A percentile compares a stretch with the other conserved stretches of the same genome.
These are phyloP conservation scores for Alca torda DNA, from an alignment of 2,797 vertebrate genomes.

Conservation along the genomic window DNA sequence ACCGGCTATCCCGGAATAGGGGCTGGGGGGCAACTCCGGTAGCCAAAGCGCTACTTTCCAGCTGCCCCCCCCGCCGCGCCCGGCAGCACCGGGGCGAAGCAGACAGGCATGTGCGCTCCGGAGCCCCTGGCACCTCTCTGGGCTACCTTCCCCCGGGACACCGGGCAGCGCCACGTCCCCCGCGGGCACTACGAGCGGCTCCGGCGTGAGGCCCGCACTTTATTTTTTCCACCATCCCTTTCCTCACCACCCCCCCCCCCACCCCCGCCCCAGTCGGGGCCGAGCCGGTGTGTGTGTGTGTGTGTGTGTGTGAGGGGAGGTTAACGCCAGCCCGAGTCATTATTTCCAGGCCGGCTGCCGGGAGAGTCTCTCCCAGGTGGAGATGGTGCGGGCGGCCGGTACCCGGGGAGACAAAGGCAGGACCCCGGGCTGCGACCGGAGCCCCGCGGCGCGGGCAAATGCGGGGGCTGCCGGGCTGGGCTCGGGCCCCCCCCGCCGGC, in stretches of 20 bases:
- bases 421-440: neutral
- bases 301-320: neutral
- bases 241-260: neutral
- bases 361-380: slow-evolving; percentile 13
- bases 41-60: neutral
- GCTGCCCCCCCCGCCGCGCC: neutral
- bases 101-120: neutral
- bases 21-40: neutral
- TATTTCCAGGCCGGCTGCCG: slow-evolving; percentile 39
- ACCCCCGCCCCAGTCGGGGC: neutral
- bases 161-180: neutral
- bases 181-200: neutral
- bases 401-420: neutral
- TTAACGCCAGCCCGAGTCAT: slow-evolving; percentile 20
- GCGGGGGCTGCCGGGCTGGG: neutral
- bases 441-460: neutral
- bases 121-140: neutral
- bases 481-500: neutral
- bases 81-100: neutral
- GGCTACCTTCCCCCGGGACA: neutral
- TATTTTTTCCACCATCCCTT: neutral
- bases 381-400: neutral
- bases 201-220: neutral
- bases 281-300: neutral
- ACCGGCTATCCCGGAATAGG: neutral